phyloP scores from a whole-genome alignment of 2,797 vertebrate genomes.

The Balearica regulorum region DNA sequence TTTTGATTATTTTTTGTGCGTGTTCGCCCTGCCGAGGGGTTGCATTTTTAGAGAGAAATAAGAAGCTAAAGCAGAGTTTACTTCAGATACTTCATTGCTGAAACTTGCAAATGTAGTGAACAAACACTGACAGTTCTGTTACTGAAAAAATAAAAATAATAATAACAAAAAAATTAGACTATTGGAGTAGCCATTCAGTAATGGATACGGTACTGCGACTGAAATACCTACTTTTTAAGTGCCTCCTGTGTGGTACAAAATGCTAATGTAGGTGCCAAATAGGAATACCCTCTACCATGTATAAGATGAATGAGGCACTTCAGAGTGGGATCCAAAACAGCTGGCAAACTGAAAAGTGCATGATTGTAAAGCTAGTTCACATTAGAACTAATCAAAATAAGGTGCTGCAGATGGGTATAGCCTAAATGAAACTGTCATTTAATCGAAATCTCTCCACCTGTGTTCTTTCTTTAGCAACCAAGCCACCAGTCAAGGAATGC shows the following conservation, averaged over 20 bases:
- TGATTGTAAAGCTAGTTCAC: not conserved
- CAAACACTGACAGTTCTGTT: not conserved
- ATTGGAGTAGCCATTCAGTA: not conserved
- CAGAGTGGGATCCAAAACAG: not conserved
- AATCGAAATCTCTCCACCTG: not conserved
- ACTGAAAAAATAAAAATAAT: too few species aligned
- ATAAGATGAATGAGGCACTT: not conserved
- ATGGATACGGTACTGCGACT: not conserved
- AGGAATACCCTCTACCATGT: not conserved
- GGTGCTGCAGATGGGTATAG: not conserved
- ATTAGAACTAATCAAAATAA: constrained; percentile 20
- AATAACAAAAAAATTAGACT: not conserved
- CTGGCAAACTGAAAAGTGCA: not conserved
- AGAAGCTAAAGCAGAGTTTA: not conserved
- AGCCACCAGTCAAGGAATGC: not conserved
- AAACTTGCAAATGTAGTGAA: not conserved
- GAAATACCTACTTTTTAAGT: not conserved
- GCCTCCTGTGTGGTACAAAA: not conserved
- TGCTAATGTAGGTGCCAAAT: not conserved
- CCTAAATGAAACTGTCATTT: not conserved
- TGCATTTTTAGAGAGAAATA: not conserved
- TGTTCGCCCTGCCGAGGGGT: not conserved
- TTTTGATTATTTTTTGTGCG: fast-evolving
- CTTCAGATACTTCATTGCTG: not conserved
- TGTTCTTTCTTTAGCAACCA: not conserved